These are phyloP conservation scores for Chlorodrepanis virens DNA, from an alignment of 2,113 vertebrate species.

Conservation along the genomic window DNA sequence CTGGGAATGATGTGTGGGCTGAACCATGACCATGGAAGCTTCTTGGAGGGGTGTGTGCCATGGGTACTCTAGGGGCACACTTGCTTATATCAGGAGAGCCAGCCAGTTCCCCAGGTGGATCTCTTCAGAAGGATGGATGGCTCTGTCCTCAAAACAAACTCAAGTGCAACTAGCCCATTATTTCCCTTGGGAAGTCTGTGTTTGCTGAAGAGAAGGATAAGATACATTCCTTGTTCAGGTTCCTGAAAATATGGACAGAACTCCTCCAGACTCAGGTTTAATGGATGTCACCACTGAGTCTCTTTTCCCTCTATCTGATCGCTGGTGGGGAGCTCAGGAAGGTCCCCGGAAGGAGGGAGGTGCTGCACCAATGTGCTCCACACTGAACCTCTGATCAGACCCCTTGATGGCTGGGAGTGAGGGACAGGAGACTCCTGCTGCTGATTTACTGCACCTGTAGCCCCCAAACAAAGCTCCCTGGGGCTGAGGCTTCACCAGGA, in stretches of 20 bases:
- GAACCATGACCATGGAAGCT: neutral
- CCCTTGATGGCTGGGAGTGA: neutral
- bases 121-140: neutral
- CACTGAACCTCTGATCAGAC: rapidly evolving
- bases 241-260: neutral
- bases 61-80: neutral
- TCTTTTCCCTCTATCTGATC: neutral
- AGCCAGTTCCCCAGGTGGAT: neutral
- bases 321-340: neutral
- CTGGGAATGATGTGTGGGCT: neutral
- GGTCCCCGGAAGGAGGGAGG: neutral
- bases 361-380: neutral
- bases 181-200: neutral
- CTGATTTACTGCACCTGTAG: neutral
- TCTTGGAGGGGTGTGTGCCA: neutral
- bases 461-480: neutral
- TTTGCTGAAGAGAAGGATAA: neutral
- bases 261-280: neutral
- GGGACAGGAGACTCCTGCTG: neutral
- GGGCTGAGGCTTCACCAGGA: neutral
- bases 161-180: neutral
- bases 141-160: neutral
- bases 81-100: neutral
- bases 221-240: neutral
- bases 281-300: neutral